Base-by-base conservation (phyloP, 2,797 vertebrate genomes). In the Galaxias olidus region DNA sequence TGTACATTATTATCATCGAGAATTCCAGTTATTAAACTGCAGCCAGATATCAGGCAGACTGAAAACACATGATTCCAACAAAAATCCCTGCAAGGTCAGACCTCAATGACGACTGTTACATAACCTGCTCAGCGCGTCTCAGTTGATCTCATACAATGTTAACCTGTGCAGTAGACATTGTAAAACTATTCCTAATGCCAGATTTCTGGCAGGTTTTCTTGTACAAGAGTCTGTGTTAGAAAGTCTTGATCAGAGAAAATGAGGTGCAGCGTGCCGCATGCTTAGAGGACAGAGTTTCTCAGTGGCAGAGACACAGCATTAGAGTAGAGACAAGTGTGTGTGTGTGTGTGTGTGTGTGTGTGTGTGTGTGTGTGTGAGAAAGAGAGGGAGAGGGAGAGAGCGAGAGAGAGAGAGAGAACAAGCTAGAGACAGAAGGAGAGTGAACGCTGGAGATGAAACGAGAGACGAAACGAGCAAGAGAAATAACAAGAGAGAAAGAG, bases 71-170 rank as follows among this genome's bases (percentile, higher is more conserved):
- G 63, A 68, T 42, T 72, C 65, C 56, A 82, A 65, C 60, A 15
- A 40, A 72, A 71, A 76, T 69, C 52, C 63, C 63, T 71, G 77
- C 84, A 87, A 87, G 85, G 85, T 85, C 82, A 77, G 51, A 71
- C 72, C 63, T 81, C 72, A 79, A 69, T 75, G 75, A 76, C 73
- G 55, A 56, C 61, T 4, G 69, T 84, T 88, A 80, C 67, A 68
- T 74, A 84, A 86, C 51, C 30, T 41, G 9, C 30, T 17, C 30
- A 41, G 43, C 45, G 57, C 45, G 42, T 9, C 56, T 10, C 13
- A 6, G 10, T 18, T 0, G 8, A 13, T 46, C 57, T 19, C 43
- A 46, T 9, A 2, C 20, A 43, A 8, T 1, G 13, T n/a, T 41
- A 40, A 42, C 15, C 41, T 45, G 9, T 58, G 6, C 46, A 18